Conservation (phyloP, 92 coral and sea anemone genomes). For the Meandrina meandrites region DNA sequence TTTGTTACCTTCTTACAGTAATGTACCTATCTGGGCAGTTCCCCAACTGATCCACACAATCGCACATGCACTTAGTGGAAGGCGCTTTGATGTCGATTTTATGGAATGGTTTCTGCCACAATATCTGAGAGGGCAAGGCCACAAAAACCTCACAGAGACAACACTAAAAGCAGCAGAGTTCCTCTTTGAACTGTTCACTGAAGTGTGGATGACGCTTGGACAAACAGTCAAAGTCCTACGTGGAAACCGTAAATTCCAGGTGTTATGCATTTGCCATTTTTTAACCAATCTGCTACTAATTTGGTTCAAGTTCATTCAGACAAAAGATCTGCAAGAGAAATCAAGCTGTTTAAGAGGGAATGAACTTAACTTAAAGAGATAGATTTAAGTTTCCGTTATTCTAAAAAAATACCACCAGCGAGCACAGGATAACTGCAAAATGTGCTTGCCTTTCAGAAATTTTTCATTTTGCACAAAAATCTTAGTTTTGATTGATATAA, state of each 20-base stretch:
- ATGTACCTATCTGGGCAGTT: slow-evolving; percentile 55
- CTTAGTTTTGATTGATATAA: too few species aligned
- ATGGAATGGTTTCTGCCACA: slow-evolving; percentile 42
- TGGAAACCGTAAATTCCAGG: slow-evolving; percentile 50
- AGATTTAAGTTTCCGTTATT: too few species aligned
- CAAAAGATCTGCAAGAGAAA: too few species aligned
- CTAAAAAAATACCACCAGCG: too few species aligned
- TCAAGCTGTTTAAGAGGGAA: too few species aligned
- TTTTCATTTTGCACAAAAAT: too few species aligned
- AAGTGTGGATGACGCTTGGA: slow-evolving; percentile 34
- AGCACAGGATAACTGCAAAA: too few species aligned
- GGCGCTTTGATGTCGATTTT: slow-evolving; percentile 39
- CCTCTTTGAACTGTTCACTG: slow-evolving; percentile 26
- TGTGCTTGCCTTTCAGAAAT: too few species aligned
- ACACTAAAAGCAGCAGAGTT: slow-evolving; percentile 29
- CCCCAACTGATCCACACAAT: slow-evolving; percentile 56
- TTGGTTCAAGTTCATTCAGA: slow-evolving; percentile 17
- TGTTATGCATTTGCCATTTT: too few species aligned
- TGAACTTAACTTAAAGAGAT: too few species aligned
- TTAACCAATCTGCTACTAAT: too few species aligned
- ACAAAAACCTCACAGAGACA: slow-evolving; percentile 11
- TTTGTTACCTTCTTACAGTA: slow-evolving; percentile 16
- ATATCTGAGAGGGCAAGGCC: slow-evolving; percentile 28
- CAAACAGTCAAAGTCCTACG: slow-evolving; percentile 38
- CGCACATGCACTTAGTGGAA: slow-evolving; percentile 56